Conservation (phyloP, 1,140 invertebrate genomes). For the Drosophila fuyamai region DNA sequence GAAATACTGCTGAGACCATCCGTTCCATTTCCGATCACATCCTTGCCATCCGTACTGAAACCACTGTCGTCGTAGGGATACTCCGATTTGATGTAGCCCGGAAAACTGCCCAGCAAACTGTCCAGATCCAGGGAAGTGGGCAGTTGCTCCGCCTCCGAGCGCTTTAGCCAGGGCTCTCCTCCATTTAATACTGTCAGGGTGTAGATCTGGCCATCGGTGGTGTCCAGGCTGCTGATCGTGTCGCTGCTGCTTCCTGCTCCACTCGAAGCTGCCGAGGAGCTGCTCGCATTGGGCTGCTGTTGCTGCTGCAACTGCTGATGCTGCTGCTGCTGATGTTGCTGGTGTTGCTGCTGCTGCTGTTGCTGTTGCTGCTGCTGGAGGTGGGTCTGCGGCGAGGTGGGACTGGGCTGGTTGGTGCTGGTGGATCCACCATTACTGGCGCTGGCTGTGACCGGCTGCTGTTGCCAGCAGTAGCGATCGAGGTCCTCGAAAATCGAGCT, state of each 20-base stretch:
- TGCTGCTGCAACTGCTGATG: slow-evolving; percentile 54
- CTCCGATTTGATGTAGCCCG: slow-evolving; percentile 87
- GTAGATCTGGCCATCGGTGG: slow-evolving; percentile 87
- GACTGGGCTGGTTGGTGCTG: slow-evolving; percentile 64
- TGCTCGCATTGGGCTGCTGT: slow-evolving; percentile 67
- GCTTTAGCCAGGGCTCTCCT: slow-evolving; percentile 85
- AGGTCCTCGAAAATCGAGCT: slow-evolving; percentile 90
- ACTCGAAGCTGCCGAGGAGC: slow-evolving; percentile 60
- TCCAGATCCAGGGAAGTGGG: slow-evolving; percentile 88
- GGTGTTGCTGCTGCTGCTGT: slow-evolving; percentile 54
- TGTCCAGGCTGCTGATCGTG: slow-evolving; percentile 77
- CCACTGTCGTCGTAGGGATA: slow-evolving; percentile 90
- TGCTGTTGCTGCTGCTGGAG: slow-evolving; percentile 82
- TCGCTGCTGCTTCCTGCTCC: slow-evolving; percentile 68
- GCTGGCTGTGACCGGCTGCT: slow-evolving; percentile 86
- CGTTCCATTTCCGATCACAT: slow-evolving; percentile 76
- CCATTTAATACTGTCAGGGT: slow-evolving; percentile 88
- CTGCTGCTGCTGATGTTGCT: slow-evolving; percentile 51
- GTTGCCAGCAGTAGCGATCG: slow-evolving; percentile 92
- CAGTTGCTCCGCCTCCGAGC: slow-evolving; percentile 85
- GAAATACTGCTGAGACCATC: slow-evolving; percentile 66
- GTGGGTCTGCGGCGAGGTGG: slow-evolving; percentile 62
- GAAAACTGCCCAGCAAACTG: slow-evolving; percentile 87
- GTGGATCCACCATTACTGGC: slow-evolving; percentile 70
- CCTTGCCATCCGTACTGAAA: slow-evolving; percentile 88